Evolutionary conservation across 2,888 invertebrate species (phyloP).

Genomic region (Digitonthophagus gazella): DNA sequence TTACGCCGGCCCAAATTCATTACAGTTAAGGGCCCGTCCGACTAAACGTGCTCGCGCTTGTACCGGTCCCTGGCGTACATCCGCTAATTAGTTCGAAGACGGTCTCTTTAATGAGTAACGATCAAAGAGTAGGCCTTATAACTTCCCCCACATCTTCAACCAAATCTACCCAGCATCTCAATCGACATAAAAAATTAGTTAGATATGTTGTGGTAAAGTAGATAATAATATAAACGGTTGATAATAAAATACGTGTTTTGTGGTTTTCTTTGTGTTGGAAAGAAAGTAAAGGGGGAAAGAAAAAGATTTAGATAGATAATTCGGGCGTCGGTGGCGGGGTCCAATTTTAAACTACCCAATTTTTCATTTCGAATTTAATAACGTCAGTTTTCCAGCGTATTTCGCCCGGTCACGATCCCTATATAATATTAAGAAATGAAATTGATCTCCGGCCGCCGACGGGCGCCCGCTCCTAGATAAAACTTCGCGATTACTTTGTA

Average conservation of each 20-base stretch:
- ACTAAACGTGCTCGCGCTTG: slow-evolving; percentile 19
- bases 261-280: background rate
- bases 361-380: slow-evolving; percentile 54
- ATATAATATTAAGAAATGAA: slow-evolving; percentile 52
- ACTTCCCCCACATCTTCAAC: background rate
- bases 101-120: background rate
- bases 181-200: background rate
- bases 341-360: slow-evolving; percentile 54
- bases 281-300: background rate
- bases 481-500: slow-evolving; percentile 50
- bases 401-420: slow-evolving; percentile 49
- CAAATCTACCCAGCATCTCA: no score
- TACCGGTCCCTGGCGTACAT: slow-evolving; percentile 27
- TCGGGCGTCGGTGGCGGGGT: slow-evolving; percentile 34
- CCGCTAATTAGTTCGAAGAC: slow-evolving; percentile 3
- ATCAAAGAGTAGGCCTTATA: background rate
- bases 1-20: slow-evolving; percentile 40
- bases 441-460: slow-evolving; percentile 47
- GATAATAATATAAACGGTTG: background rate
- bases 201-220: no score
- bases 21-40: slow-evolving; percentile 32
- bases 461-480: slow-evolving; percentile 45
- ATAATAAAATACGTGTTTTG: background rate
- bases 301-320: slow-evolving; percentile 32
- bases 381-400: slow-evolving; percentile 48